These are phyloP conservation scores for Eupithecia dodoneata DNA, from an alignment of 2,888 invertebrate genomes.

Conservation along the genomic window DNA sequence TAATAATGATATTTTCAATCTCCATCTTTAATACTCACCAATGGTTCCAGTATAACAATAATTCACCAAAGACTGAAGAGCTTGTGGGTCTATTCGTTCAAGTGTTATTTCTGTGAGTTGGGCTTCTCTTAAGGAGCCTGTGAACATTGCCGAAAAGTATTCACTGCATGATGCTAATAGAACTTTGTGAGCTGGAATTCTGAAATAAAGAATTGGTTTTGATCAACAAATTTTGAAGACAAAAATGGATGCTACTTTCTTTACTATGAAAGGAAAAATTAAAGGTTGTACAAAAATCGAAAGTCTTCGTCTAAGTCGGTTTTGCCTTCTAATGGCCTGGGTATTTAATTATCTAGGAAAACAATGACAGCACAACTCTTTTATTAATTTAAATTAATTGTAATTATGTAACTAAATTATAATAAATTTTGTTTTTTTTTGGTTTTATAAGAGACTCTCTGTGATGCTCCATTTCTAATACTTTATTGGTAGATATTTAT, in stretches of 20 bases:
- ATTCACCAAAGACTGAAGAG: constrained; percentile 92
- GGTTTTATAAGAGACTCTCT: background rate
- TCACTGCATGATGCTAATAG: constrained; percentile 96
- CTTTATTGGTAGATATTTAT: background rate
- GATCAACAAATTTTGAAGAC: background rate
- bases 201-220: constrained; percentile 45
- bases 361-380: background rate
- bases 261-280: background rate
- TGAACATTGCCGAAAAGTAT: constrained; percentile 98
- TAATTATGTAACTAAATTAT: background rate
- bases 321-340: background rate
- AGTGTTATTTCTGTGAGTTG: constrained; percentile 92
- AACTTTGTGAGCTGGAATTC: constrained; percentile 93
- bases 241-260: background rate
- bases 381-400: background rate
- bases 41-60: constrained; percentile 95
- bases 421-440: too few species aligned
- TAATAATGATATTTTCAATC: background rate
- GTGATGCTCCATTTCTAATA: background rate
- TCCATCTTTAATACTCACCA: constrained; percentile 54
- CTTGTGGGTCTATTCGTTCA: constrained; percentile 93
- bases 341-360: background rate
- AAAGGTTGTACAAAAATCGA: background rate
- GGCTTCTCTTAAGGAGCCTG: constrained; percentile 92
- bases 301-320: too few species aligned